phyloP scores from a whole-genome alignment of 2,888 invertebrate species.

The Eupithecia insigniata region DNA sequence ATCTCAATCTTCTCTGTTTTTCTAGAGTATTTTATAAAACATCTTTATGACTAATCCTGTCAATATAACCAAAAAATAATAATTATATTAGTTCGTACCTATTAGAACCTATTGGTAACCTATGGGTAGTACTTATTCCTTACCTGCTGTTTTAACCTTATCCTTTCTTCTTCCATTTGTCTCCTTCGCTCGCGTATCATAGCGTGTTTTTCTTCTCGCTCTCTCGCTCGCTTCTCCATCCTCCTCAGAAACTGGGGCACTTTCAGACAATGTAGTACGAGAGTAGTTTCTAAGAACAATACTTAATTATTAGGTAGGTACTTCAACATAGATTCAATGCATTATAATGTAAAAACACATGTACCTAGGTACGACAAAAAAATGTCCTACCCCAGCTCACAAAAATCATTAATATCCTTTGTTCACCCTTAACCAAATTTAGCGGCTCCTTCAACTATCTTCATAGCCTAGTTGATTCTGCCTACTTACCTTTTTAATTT shows the following conservation, averaged over 20 bases:
- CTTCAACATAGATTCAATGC: background rate
- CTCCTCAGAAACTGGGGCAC: slow-evolving; percentile 88
- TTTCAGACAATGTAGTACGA: slow-evolving; percentile 79
- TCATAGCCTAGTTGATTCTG: background rate
- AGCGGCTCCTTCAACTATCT: background rate
- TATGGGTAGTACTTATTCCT: background rate
- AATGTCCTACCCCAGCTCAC: background rate
- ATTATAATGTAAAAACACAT: background rate
- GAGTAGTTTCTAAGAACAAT: slow-evolving; percentile 64
- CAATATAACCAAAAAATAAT: too few species aligned
- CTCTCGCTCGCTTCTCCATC: slow-evolving; percentile 89
- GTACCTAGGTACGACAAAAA: background rate
- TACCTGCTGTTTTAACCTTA: slow-evolving; percentile 78
- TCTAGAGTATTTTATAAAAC: too few species aligned
- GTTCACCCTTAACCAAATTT: background rate
- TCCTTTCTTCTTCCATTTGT: slow-evolving; percentile 79
- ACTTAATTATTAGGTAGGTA: background rate
- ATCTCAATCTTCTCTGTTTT: background rate
- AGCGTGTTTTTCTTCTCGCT: slow-evolving; percentile 84
- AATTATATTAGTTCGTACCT: too few species aligned
- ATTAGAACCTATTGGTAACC: too few species aligned
- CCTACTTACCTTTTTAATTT: background rate
- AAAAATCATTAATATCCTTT: background rate
- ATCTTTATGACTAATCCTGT: too few species aligned
- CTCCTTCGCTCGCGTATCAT: slow-evolving; percentile 75